A percentile compares a stretch with the other conserved stretches of the same genome.
Conservation (phyloP, 2,888 invertebrate species). For the Gandaritis pyraliata region DNA sequence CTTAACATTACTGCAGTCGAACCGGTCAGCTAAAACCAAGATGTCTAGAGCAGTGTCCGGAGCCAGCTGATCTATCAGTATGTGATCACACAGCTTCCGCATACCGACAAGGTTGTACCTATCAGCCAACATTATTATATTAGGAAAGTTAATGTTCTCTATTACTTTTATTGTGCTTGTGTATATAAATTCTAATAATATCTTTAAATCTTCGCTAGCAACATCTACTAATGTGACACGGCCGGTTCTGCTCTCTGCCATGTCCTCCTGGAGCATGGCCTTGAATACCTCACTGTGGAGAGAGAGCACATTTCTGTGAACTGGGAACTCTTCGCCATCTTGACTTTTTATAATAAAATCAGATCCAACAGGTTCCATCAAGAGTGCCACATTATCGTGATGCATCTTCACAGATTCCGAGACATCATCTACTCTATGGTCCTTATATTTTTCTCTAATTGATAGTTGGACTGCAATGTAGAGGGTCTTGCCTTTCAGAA, state of each 20-base stretch:
- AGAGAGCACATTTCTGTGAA: conserved; percentile 66
- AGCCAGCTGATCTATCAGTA: conserved; percentile 59
- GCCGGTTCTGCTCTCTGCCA: conserved; percentile 70
- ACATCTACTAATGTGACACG: conserved; percentile 70
- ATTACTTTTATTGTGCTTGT: conserved; percentile 66
- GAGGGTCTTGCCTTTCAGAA: conserved; percentile 61
- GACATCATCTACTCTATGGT: conserved; percentile 17
- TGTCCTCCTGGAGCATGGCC: conserved; percentile 76
- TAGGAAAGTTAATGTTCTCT: conserved; percentile 61
- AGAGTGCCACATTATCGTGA: conserved; percentile 64
- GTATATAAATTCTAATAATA: conserved; percentile 71
- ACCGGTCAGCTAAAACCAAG: conserved; percentile 66
- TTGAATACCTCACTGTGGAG: conserved; percentile 75
- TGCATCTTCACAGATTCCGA: conserved; percentile 46
- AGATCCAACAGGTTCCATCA: conserved; percentile 65
- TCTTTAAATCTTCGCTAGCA: conserved; percentile 62
- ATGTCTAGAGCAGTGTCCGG: conserved; percentile 68
- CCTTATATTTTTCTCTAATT: not conserved
- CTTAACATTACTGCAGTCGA: conserved; percentile 66
- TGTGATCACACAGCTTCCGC: conserved; percentile 61
- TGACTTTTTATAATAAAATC: conserved; percentile 74
- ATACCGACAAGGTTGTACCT: conserved; percentile 68
- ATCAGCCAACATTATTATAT: conserved; percentile 69
- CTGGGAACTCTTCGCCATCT: conserved; percentile 66
- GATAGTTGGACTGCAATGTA: conserved; percentile 54